Base-by-base conservation (phyloP, 1,140 invertebrate species). In the Parasteatoda tepidariorum region DNA sequence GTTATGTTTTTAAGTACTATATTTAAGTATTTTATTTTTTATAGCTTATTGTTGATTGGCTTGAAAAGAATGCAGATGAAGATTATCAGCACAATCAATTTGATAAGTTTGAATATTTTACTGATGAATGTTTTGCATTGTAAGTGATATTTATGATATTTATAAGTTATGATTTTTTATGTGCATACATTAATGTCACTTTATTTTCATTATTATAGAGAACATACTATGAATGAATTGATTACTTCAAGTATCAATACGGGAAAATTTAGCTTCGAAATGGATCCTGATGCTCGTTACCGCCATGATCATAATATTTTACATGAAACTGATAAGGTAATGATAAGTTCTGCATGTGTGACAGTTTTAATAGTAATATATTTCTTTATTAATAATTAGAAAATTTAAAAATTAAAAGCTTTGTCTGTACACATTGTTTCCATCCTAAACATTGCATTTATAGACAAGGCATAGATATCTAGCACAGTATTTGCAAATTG, bases 231-330 rank as follows among this genome's bases (percentile, higher is more conserved):
- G 9, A 94, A 95, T 89, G 92, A 95, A 85, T 88, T 97, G 55
- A 90, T 94, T 73, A 87, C 76, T 5, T 33, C 62, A 9, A 55
- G 57, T 38, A 18, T 68, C 26, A 55, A 34, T 38, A 64, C 48
- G 26, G 48, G 54, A 15, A 31, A 33, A 2, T 41, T 34, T 34
- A 38, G 96, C 0, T 92, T 92, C 15, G 92, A 92, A 85, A 89
- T 98, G 86, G 97, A 99, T 90, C 97, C 97, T n/a, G 97, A 99
- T 93, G 96, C 96, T 38, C 94, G 95, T 0, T 89, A 93, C 26
- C 91, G 96, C 79, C 93, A 97, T 87, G 93, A 93, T 24, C 70
- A 78, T 1, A 93, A 92, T 87, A 92, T 92, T 28, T 89, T 98
- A 22, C 96, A 98, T 89, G 94, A 96, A 87, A 90, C 98, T 67